Conservation (phyloP, 2,113 vertebrate genomes). For the Petroica traversi region DNA sequence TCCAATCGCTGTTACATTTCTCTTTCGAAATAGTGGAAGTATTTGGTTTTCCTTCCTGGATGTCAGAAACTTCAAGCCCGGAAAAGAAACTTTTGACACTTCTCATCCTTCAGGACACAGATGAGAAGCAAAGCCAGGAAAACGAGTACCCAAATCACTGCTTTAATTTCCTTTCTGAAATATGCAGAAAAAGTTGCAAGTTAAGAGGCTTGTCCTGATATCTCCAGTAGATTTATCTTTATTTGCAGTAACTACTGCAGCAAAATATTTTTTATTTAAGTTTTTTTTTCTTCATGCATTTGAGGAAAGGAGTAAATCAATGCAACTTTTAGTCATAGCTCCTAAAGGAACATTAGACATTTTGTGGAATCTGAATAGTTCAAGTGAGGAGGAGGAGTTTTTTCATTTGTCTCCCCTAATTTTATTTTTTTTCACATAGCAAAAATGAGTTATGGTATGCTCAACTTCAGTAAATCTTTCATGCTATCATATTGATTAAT, state of each 20-base stretch:
- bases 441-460: background rate
- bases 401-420: background rate
- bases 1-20: background rate
- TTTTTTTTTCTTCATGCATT: background rate
- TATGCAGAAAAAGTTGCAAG: background rate
- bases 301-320: background rate
- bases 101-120: background rate
- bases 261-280: background rate
- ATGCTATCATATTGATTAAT: background rate
- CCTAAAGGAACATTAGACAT: background rate
- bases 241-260: background rate
- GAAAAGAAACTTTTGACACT: background rate
- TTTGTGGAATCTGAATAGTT: background rate
- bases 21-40: background rate
- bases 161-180: background rate
- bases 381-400: background rate
- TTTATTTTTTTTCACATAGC: background rate
- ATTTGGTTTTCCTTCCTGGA: background rate
- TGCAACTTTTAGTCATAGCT: background rate
- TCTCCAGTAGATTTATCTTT: background rate
- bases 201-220: background rate
- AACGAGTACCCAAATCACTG: fast-evolving
- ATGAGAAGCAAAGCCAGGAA: background rate
- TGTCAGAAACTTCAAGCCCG: background rate
- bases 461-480: background rate